Evolutionary conservation across 1,140 invertebrate species (phyloP), one percentile per base, ranked within the genome.

Genomic region (Gryllus bimaculatus): DNA sequence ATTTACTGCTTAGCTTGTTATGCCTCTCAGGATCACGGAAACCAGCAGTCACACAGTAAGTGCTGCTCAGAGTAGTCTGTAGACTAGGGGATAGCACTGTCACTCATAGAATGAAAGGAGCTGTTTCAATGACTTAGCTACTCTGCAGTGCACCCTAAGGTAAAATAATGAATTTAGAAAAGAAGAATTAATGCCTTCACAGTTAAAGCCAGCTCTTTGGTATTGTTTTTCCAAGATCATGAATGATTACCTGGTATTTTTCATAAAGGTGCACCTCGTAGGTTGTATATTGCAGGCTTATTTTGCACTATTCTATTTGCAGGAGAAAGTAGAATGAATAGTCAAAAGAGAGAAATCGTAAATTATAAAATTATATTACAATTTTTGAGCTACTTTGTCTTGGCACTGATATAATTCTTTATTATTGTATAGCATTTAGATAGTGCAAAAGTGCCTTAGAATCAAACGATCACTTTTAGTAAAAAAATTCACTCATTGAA

Each of bases 401-500:
- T 66, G 54, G 54, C 54, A 13, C 54, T 66, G 54, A 66, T 66
- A 18, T 66, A 13, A 39, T 66, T 66, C 54, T 66, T 66, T 39
- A 77, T 77, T 78, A n/a, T 47, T 47, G 26, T 10, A 39, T 47
- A 73, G 8, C 47, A 54, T 74, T 13, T 47, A 74, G 66, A 73
- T 74, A 54, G 54, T 8, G 39, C 47, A 47, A 26, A 18, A 20
- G n/a, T 78, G 48, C 15, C 8, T 49, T 21, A 21, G 48, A 20
- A n/a, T 66, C 47, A 49, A 18, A n/a, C 20, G 21, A 21, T 20
- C 77, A 39, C 15, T 18, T 66, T 66, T 13, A 26, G 77, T 48
- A 78, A 78, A 47, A 20, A 26, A 77, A 77, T 77, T 39, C 13
- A 48, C 13, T 3, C n/a, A 75, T 20, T 73, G 73, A 75, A 48